Evolutionary conservation across 2,113 vertebrate genomes (phyloP), one percentile per base, ranked within the genome.

Genomic region (Bubo blakistoni): DNA sequence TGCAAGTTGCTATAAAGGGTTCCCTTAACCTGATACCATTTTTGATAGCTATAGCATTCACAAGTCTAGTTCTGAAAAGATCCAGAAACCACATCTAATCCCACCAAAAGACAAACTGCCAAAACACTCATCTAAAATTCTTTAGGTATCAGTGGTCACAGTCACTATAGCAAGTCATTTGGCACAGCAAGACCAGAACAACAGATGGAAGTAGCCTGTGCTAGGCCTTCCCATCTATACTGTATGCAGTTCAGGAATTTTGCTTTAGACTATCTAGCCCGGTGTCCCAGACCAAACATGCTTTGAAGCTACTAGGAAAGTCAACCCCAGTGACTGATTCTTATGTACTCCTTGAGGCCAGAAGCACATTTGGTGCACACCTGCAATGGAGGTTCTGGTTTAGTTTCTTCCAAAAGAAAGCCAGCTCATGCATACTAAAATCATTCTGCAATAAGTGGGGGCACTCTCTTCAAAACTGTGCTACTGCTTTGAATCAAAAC

Each of bases 61-160:
- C 30, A 40, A 92, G 47, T 15, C 58, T 61, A 57, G 40, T 15
- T 88, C 90, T 93, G 92, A 95, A 88, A 82, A 90, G 40, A 82
- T 82, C 81, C 90, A 93, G 90, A 93, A 95, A 94, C 66, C 52
- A 63, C 69, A 82, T 92, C 44, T 95, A 93, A 94, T 95, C 81
- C 62, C 54, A 88, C 66, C 70, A 85, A 82, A 85, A 81, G 73
- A 78, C 87, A 89, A 81, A 85, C 38, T 90, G 85, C 73, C 88
- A 93, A 90, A 90, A 87, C 15, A 8, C 52, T 82, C 61, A 85
- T 72, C 88, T 93, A 61, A 90, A 93, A 95, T 82, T 93, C 94
- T 82, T 96, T 44, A 80, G 81, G 16, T 95, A 95, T 76, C 78
- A 88, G 90, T 63, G 58, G 70, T 92, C 85, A 82, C 78, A 93